Base-by-base conservation (phyloP, 2,113 vertebrate genomes). In the Burhinus oedicnemus region DNA sequence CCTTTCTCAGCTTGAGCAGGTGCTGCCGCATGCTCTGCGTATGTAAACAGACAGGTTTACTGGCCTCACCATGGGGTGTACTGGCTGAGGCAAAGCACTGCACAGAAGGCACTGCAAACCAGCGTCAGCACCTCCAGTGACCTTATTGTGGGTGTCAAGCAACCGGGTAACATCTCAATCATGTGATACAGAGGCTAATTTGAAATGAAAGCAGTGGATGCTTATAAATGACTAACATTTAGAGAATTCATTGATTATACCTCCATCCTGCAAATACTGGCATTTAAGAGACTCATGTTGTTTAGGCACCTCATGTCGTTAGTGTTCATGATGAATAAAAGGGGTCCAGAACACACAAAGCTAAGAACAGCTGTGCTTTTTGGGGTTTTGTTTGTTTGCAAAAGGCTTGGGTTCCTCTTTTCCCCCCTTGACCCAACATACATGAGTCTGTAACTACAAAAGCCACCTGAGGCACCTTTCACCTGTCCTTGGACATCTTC, bases 61-160 rank as follows among this genome's bases (percentile, higher is more conserved):
- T 19, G 45, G 30, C 34, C 25, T 5, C 20, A 14, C 22, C 0
- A 1, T 19, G 21, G 42, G 40, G 5, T 29, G 14, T 6, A 21
- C 18, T 17, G 42, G 61, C 15, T 8, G 25, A 44, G 20, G 36
- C 42, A 58, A 51, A 76, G 38, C 49, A 10, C 68, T 3, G 19
- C 0, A 2, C 20, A 42, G 61, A 42, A 1, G 1, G 51, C 52
- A 51, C n/a, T 3, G 0, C n/a, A 11, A 51, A 12, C 40, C 58
- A 10, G 32, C 40, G 19, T 26, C 2, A 1, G 52, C 40, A 21
- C 3, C 7, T 6, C n/a, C 52, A 40, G 54, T 2, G 2, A n/a
- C 32, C 19, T 27, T 40, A n/a, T 1, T 30, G n/a, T 15, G 65
- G n/a, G n/a, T 23, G 54, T 15, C 32, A 55, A 30, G 42, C 54